Percentiles rank a stretch among this genome's conserved stretches.
These are phyloP conservation scores for Suricata suricatta DNA, from an alignment of 2,113 vertebrate genomes.

Conservation along the genomic window DNA sequence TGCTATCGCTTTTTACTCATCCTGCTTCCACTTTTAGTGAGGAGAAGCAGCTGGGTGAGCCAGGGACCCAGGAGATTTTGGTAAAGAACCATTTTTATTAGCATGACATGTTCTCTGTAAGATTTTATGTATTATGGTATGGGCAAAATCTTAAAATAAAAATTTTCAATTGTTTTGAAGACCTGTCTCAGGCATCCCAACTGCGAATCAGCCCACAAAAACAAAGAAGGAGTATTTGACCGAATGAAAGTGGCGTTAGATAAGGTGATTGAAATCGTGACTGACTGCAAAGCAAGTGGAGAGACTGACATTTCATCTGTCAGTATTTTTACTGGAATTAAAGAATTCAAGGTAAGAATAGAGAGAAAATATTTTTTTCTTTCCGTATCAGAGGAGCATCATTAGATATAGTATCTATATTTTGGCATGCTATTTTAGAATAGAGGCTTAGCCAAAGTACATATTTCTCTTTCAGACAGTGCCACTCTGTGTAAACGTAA, in stretches of 20 bases:
- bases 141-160: constrained; percentile 17
- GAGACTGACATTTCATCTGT: constrained; percentile 89
- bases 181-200: constrained; percentile 99
- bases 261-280: constrained; percentile 98
- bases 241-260: constrained; percentile 96
- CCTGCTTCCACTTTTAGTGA: constrained; percentile 77
- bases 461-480: neutral
- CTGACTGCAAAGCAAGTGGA: constrained; percentile 90
- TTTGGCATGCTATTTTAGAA: neutral
- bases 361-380: neutral
- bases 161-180: constrained; percentile 84
- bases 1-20: constrained; percentile 76
- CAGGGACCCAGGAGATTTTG: constrained; percentile 74
- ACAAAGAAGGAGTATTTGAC: constrained; percentile 97
- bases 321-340: constrained; percentile 95
- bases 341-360: constrained; percentile 93
- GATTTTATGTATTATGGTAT: constrained; percentile 40
- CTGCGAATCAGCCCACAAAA: constrained; percentile 97
- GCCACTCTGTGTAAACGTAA: neutral
- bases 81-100: constrained; percentile 79
- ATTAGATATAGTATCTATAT: neutral
- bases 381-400: neutral
- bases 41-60: constrained; percentile 76
- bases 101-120: constrained; percentile 70
- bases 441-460: neutral